Conservation (phyloP, 2,888 invertebrate genomes). For the Tetheella fluctuosa region DNA sequence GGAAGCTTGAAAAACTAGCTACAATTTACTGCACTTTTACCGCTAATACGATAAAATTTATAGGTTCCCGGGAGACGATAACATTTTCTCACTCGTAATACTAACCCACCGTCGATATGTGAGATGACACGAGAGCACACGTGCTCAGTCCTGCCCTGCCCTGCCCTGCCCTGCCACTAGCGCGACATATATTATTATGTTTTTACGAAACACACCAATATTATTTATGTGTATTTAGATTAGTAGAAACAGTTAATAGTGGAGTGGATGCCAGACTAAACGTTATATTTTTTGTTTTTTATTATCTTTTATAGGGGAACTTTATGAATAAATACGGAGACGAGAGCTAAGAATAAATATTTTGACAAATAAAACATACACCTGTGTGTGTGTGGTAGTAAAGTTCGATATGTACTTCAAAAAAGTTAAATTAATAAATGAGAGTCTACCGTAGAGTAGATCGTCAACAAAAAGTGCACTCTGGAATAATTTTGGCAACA, state of each 20-base stretch:
- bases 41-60: conserved; percentile 63
- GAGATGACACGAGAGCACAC: conserved; percentile 14
- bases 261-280: not conserved
- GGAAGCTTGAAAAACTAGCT: conserved; percentile 47
- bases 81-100: conserved; percentile 16
- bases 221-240: conserved; percentile 11
- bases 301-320: too few relatives aligned
- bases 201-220: conserved; percentile 2
- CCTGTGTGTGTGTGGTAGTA: too few relatives aligned
- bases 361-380: not conserved
- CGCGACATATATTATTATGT: not conserved
- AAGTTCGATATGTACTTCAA: too few relatives aligned
- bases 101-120: conserved; percentile 24
- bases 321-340: too few relatives aligned
- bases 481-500: too few relatives aligned
- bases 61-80: conserved; percentile 58
- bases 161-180: too few relatives aligned
- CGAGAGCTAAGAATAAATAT: not conserved
- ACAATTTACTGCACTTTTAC: conserved; percentile 50
- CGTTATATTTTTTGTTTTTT: not conserved
- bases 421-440: too few relatives aligned
- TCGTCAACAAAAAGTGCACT: too few relatives aligned
- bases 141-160: not conserved
- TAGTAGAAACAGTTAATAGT: conserved; percentile 4
- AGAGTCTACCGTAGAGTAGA: too few relatives aligned